Conservation (phyloP, 1,140 invertebrate species). For the Heliothis virescens region DNA sequence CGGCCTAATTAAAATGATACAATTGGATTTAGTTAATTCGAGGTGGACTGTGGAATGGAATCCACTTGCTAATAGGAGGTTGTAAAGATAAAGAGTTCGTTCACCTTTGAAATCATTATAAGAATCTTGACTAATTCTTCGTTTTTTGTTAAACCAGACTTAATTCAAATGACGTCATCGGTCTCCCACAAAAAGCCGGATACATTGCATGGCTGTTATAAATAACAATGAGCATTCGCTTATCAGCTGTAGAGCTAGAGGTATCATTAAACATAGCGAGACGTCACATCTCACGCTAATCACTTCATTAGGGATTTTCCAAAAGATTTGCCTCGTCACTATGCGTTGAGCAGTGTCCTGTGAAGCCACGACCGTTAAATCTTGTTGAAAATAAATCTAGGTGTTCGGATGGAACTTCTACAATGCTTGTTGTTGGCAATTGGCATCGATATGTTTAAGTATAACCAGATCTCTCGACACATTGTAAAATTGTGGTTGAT, state of each 20-base stretch:
- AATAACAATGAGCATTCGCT: constrained; percentile 43
- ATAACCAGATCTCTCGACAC: not conserved
- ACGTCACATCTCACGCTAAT: constrained; percentile 24
- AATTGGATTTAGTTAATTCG: constrained; percentile 14
- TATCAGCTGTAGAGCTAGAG: constrained; percentile 20
- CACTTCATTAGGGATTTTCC: constrained; percentile 18
- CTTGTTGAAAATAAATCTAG: too few species aligned
- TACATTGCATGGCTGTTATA: constrained; percentile 43
- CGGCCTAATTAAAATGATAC: constrained; percentile 23
- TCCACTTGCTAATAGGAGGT: constrained; percentile 41
- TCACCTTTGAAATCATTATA: constrained; percentile 36
- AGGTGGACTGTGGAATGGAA: not conserved
- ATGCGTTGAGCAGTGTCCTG: too few species aligned
- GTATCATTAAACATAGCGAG: constrained; percentile 27
- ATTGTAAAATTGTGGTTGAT: not conserved
- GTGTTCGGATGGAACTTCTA: too few species aligned
- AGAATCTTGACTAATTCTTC: constrained; percentile 29
- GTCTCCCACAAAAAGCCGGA: constrained; percentile 59
- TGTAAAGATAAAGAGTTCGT: constrained; percentile 47
- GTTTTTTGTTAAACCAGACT: constrained; percentile 29
- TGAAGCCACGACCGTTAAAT: too few species aligned
- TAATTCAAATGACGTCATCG: constrained; percentile 54
- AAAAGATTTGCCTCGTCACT: not conserved
- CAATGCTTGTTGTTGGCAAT: too few species aligned
- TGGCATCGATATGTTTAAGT: too few species aligned